Evolutionary conservation across 2,113 vertebrate genomes (phyloP).

Genomic region (Lipotes vexillifer): DNA sequence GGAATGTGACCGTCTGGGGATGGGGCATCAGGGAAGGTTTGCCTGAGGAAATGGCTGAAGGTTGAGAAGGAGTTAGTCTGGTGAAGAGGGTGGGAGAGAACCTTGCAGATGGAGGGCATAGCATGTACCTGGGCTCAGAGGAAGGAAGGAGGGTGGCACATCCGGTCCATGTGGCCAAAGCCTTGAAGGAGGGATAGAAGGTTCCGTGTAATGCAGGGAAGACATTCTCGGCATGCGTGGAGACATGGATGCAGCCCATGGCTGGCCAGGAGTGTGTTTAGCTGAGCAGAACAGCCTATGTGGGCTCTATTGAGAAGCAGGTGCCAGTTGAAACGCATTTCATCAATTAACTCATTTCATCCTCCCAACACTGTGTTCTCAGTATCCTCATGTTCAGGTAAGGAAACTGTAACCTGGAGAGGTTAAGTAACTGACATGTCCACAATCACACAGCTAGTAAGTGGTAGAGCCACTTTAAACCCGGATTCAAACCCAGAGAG

Average conservation of each 20-base stretch:
- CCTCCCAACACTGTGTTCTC: background rate
- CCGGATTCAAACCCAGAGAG: background rate
- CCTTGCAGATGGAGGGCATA: background rate
- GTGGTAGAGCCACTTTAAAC: background rate
- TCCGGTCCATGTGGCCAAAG: background rate
- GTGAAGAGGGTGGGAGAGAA: background rate
- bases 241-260: background rate
- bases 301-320: background rate
- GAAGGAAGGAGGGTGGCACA: background rate
- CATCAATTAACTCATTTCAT: background rate
- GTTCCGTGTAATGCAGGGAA: background rate
- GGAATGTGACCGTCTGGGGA: background rate
- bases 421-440: background rate
- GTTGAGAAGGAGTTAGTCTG: background rate
- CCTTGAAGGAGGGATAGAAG: background rate
- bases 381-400: background rate
- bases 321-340: background rate
- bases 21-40: background rate
- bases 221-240: background rate
- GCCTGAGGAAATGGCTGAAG: background rate
- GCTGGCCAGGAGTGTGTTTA: background rate
- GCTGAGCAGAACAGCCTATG: background rate
- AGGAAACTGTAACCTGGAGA: background rate
- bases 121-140: background rate
- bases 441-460: background rate